Evolutionary conservation across 2,797 vertebrate species (phyloP).

Genomic region (Ispidina lecontei): DNA sequence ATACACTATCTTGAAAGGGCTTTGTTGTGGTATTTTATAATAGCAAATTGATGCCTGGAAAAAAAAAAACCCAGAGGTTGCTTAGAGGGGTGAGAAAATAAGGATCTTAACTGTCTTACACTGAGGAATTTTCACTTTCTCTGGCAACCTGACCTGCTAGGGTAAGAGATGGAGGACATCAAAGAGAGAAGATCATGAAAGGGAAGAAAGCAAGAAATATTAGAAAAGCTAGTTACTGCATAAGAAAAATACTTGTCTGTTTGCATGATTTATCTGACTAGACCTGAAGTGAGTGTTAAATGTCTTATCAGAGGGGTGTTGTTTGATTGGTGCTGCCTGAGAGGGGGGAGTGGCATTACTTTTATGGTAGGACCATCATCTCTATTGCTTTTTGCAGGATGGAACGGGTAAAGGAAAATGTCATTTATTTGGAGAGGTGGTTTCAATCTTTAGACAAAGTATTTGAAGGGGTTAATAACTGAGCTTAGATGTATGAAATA

Average conservation of each 20-base stretch:
- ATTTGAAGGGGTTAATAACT: background rate
- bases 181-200: background rate
- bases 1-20: background rate
- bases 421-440: background rate
- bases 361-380: background rate
- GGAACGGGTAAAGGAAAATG: background rate
- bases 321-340: background rate
- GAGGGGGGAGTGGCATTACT: background rate
- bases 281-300: background rate
- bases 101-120: background rate
- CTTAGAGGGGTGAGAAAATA: background rate
- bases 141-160: background rate
- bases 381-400: background rate
- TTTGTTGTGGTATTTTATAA: background rate
- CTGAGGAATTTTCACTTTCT: background rate
- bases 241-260: background rate
- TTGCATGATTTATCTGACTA: background rate
- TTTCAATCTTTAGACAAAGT: background rate
- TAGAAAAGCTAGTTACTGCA: background rate
- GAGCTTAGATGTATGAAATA: background rate
- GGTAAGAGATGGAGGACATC: background rate
- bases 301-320: background rate
- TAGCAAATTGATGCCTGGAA: background rate
- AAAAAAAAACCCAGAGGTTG: background rate
- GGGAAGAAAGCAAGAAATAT: background rate